Base-by-base conservation (phyloP, 2,888 invertebrate species). In the Timema cristinae region DNA sequence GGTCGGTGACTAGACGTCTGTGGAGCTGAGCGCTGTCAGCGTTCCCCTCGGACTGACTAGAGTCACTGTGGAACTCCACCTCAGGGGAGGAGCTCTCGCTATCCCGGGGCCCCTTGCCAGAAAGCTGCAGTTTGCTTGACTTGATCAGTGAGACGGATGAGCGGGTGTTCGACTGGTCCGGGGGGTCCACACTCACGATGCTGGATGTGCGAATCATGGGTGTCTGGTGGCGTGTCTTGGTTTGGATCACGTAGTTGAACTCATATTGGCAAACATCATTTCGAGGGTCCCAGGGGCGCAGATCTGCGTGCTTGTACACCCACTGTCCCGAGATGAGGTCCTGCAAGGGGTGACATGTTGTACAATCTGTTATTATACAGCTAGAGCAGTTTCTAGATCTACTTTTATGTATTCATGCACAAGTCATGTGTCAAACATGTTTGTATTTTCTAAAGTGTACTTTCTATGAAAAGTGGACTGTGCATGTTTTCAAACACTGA, bases 251-350 rank as follows among this genome's bases (percentile, higher is more conserved):
- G 81, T 90, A 96, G 70, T 93, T 89, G 7, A 89, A 87, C 80
- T 97, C 97, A 81, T 91, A 96, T 79, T 97, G 97, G 75, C 92
- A 85, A 48, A 94, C 82, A 81, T 97, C 97, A 75, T 94, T 94
- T 71, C 90, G 86, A 0, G 89, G 86, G 83, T 95, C 93, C 97
- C 97, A 97, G 0, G 96, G 94, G 61, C 96, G 85, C 71, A 90
- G 85, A 82, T 94, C 94, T 5, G 91, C 89, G 79, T 91, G 87
- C 77, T 90, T 90, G 80, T 94, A 94, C 16, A 90, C 84, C 91
- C 92, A 94, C 68, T 73, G 73, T 6, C 73, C 73, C 7, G 73
- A 71, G 32, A 73, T 71, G n/a, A 73, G 51, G 63, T 73, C 73
- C 73, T 73, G 59, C 47, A 69, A 32, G 1, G 32, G 32, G 32